Percentiles rank a stretch among this genome's conserved stretches.
Conservation (phyloP, 2,888 invertebrate species). For the Galerucella calmariensis region DNA sequence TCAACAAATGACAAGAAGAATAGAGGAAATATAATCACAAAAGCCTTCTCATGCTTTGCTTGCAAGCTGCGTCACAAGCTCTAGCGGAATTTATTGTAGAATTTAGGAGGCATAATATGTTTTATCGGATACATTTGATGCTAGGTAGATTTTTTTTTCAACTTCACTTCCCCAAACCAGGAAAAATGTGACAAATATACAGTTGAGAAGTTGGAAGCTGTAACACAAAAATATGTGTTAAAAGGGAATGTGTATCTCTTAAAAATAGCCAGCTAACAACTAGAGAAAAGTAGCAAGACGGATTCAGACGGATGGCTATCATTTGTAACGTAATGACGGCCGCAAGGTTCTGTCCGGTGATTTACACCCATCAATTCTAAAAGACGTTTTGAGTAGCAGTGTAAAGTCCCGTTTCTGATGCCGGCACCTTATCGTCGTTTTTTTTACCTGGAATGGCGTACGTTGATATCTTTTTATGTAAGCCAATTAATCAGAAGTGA, state of each 20-base stretch:
- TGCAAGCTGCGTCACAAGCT: too few species aligned
- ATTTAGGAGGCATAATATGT: too few species aligned
- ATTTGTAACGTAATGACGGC: constrained; percentile 62
- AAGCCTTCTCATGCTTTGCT: too few species aligned
- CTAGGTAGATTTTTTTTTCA: too few species aligned
- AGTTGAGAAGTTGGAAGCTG: too few species aligned
- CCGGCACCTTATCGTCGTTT: constrained; percentile 19
- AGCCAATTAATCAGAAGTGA: constrained; percentile 32
- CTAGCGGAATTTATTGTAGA: too few species aligned
- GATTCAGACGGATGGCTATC: constrained; percentile 60
- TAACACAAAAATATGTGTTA: too few species aligned
- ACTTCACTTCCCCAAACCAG: too few species aligned
- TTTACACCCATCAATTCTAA: constrained; percentile 59
- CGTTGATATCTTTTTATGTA: constrained; percentile 31
- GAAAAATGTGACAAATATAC: too few species aligned
- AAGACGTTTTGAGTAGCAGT: constrained; percentile 7
- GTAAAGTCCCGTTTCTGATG: constrained; percentile 1
- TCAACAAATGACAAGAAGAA: too few species aligned
- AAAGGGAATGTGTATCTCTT: not conserved
- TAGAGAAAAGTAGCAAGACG: constrained; percentile 46
- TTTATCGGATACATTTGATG: too few species aligned
- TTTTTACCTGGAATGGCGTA: constrained; percentile 30
- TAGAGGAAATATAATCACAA: too few species aligned
- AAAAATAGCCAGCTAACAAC: constrained; percentile 1
- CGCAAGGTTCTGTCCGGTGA: constrained; percentile 59